These are phyloP conservation scores for Eubucco bourcierii DNA, from an alignment of 2,113 vertebrate species.

Conservation along the genomic window DNA sequence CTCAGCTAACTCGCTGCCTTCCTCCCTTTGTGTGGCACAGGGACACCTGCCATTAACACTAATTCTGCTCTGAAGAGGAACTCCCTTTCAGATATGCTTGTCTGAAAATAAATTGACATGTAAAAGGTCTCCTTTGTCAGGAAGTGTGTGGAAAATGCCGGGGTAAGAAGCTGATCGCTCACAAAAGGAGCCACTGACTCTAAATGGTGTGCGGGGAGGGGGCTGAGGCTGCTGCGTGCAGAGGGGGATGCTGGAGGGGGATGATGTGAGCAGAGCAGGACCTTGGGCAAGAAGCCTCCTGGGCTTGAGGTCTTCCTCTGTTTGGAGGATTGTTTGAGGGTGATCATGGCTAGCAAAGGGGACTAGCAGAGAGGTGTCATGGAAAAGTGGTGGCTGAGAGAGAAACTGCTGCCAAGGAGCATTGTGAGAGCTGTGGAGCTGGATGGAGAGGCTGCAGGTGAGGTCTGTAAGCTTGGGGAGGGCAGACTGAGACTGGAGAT, in stretches of 20 bases:
- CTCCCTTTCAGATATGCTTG: slow-evolving; percentile 66
- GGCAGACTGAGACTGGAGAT: no score
- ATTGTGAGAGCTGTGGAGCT: no score
- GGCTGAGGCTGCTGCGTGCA: neutral
- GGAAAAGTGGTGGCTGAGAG: no score
- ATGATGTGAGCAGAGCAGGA: neutral
- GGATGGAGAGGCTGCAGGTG: no score
- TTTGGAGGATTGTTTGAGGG: no score
- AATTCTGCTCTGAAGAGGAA: slow-evolving; percentile 50
- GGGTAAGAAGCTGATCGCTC: slow-evolving; percentile 2
- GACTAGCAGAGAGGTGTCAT: no score
- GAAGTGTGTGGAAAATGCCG: neutral
- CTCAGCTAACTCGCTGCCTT: slow-evolving; percentile 36
- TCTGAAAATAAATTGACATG: slow-evolving; percentile 69
- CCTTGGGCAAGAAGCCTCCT: no score
- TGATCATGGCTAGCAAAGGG: no score
- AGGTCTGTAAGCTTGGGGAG: no score
- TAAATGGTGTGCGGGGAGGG: neutral
- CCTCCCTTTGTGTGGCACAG: slow-evolving; percentile 44
- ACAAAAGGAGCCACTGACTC: slow-evolving; percentile 48
- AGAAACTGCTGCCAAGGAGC: no score
- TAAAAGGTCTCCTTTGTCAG: slow-evolving; percentile 61
- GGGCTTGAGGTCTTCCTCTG: no score
- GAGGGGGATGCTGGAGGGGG: neutral
- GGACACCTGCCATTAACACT: slow-evolving; percentile 62